These are phyloP conservation scores for Belonocnema kinseyi DNA, from an alignment of 1,140 invertebrate species.

Conservation along the genomic window DNA sequence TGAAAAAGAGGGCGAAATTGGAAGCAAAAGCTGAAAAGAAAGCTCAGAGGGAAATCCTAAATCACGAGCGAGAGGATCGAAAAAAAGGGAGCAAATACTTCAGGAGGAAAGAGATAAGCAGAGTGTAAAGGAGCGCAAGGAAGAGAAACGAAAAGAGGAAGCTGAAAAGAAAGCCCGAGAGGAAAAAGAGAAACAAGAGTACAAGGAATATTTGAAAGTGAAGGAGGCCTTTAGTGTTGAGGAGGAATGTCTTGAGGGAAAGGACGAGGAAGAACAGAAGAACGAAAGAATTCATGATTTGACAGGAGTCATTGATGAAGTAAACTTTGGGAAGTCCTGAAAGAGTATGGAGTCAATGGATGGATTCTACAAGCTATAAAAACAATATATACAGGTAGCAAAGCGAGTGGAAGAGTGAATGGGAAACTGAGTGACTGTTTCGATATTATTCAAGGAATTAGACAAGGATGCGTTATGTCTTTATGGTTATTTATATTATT, in stretches of 20 bases:
- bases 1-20: conserved; percentile 93
- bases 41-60: conserved; percentile 85
- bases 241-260: conserved; percentile 90
- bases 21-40: conserved; percentile 95
- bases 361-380: too few species aligned
- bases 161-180: conserved; percentile 82
- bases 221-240: conserved; percentile 93
- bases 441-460: too few species aligned
- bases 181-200: conserved; percentile 82
- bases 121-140: conserved; percentile 79
- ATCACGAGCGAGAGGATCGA: conserved; percentile 83
- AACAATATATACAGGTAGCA: too few species aligned
- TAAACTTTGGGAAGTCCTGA: too few species aligned
- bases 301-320: too few species aligned
- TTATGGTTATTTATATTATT: too few species aligned
- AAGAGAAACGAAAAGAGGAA: conserved; percentile 80
- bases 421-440: too few species aligned
- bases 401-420: too few species aligned
- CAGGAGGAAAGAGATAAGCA: conserved; percentile 84
- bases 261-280: conserved; percentile 79
- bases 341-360: too few species aligned
- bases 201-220: conserved; percentile 94
- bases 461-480: too few species aligned
- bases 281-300: too few species aligned
- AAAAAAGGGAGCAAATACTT: conserved; percentile 80